A percentile compares a stretch with the other conserved stretches of the same genome.
phyloP scores from a whole-genome alignment of 2,113 vertebrate genomes.

The Phylloscopus trochiloides region DNA sequence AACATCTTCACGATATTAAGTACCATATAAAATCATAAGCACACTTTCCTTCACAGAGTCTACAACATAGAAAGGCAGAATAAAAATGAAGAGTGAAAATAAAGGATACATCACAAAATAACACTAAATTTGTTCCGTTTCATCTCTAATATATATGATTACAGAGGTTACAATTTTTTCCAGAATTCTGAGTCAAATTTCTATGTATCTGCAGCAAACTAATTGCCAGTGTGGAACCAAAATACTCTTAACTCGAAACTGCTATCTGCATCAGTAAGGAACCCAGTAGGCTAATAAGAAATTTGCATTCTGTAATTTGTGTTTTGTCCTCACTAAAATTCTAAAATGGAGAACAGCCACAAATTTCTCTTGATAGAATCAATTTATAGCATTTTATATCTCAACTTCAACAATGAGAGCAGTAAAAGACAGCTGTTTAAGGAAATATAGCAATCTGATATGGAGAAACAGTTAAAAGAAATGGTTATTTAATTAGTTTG shows the following conservation, averaged over 20 bases:
- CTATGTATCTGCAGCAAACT: not conserved
- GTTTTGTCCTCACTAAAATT: not conserved
- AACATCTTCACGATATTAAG: not conserved
- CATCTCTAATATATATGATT: not conserved
- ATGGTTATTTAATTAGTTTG: not conserved
- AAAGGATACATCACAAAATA: not conserved
- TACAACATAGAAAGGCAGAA: not conserved
- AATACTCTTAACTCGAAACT: not conserved
- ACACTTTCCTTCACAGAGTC: not conserved
- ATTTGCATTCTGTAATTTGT: not conserved
- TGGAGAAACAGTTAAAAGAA: not conserved
- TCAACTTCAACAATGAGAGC: not conserved
- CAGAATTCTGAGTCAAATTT: not conserved
- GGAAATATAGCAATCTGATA: not conserved
- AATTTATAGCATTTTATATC: not conserved
- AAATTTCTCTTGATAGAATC: not conserved
- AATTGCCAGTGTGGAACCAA: not conserved
- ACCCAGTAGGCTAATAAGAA: not conserved
- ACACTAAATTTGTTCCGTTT: not conserved
- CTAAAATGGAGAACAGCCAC: not conserved
- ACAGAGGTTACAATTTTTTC: not conserved
- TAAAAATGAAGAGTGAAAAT: not conserved
- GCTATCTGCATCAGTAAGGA: not conserved
- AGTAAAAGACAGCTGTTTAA: not conserved
- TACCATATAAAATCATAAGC: not conserved